phyloP scores from a whole-genome alignment of 1,140 invertebrate species.

The Eurosta solidaginis region DNA sequence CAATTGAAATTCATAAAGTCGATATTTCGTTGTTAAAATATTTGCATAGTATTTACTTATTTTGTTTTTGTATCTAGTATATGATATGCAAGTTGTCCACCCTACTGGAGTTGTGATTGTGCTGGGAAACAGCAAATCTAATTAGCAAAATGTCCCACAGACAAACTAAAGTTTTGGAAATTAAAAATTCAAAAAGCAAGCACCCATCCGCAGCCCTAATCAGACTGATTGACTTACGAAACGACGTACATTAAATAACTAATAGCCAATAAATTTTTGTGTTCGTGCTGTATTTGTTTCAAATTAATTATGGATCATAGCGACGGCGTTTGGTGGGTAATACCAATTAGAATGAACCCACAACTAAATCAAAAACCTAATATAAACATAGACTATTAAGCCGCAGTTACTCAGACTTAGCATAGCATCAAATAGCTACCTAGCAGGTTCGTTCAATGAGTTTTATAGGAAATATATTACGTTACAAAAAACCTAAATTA shows the following conservation, averaged over 20 bases:
- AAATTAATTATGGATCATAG: slow-evolving; percentile 2
- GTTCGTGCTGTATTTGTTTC: slow-evolving; percentile 5
- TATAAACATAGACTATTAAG: too few species aligned
- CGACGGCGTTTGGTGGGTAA: background rate
- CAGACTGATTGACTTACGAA: background rate
- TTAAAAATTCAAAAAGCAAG: background rate
- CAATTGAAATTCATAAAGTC: slow-evolving; percentile 6
- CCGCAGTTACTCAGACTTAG: too few species aligned
- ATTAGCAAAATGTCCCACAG: background rate
- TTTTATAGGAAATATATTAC: too few species aligned
- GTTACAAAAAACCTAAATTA: too few species aligned
- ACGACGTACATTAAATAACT: slow-evolving; percentile 4
- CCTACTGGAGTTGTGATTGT: background rate
- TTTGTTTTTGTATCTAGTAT: too few species aligned
- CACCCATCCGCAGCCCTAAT: background rate
- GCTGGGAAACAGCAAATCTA: background rate
- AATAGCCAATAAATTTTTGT: slow-evolving; percentile 11
- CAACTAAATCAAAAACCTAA: too few species aligned
- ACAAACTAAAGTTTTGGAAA: slow-evolving; percentile 15
- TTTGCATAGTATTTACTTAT: too few species aligned
- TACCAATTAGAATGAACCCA: background rate
- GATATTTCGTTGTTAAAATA: background rate
- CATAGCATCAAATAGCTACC: too few species aligned
- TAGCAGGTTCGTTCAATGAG: too few species aligned
- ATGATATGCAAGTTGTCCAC: background rate